Conservation (phyloP, 2,888 invertebrate genomes). For the Aphidius colemani region DNA sequence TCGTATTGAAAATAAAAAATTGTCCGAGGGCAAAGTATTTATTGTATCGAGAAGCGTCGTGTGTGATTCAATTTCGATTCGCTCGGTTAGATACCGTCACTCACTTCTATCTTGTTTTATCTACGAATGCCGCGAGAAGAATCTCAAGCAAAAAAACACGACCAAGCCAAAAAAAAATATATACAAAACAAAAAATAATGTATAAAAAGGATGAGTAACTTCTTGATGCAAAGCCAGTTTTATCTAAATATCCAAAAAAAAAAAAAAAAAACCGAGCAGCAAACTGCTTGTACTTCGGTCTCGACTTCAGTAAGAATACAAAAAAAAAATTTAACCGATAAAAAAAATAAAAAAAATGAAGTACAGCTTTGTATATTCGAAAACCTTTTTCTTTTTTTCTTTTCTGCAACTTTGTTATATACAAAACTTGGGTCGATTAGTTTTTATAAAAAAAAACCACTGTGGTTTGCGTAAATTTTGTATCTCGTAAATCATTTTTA, state of each 20-base stretch:
- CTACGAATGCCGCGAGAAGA: slow-evolving; percentile 12
- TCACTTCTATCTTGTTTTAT: slow-evolving; percentile 15
- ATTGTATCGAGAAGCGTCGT: slow-evolving; percentile 23
- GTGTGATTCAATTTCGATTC: slow-evolving; percentile 26
- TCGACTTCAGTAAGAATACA: no score
- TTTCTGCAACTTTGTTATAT: no score
- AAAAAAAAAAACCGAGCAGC: no score
- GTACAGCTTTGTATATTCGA: not conserved
- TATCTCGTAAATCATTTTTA: no score
- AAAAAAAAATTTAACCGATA: no score
- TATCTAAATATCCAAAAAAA: no score
- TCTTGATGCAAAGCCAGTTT: no score
- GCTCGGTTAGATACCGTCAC: slow-evolving; percentile 22
- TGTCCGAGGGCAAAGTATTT: slow-evolving; percentile 15
- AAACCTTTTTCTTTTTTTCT: not conserved
- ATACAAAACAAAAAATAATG: not conserved
- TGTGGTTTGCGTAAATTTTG: no score
- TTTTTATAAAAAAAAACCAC: no score
- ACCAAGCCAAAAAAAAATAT: not conserved
- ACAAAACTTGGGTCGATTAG: no score
- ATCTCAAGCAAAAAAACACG: slow-evolving; percentile 14
- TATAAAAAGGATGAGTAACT: not conserved
- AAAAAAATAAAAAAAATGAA: slow-evolving; percentile 1
- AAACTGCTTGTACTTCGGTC: no score
- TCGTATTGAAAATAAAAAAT: slow-evolving; percentile 8